A percentile compares a stretch with the other conserved stretches of the same genome.
Conservation (phyloP, 2,797 vertebrate genomes). For the Poeciliopsis paucimaculata region DNA sequence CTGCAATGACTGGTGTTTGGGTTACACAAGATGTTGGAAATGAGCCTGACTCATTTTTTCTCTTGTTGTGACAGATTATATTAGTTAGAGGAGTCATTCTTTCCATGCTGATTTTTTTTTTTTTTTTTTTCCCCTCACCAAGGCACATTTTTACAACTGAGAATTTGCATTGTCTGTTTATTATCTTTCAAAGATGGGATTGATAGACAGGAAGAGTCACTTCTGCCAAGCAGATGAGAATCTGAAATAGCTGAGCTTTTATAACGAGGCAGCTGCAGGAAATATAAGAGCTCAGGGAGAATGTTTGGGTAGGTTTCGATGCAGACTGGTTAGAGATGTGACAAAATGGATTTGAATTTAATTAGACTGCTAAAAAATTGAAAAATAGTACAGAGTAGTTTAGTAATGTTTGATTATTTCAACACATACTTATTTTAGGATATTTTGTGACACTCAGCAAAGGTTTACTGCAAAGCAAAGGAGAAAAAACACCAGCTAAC, state of each 20-base stretch:
- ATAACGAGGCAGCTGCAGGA: slow-evolving; percentile 77
- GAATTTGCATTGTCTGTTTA: slow-evolving; percentile 63
- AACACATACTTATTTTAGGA: slow-evolving; percentile 17
- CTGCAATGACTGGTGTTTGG: slow-evolving; percentile 23
- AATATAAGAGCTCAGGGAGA: slow-evolving; percentile 63
- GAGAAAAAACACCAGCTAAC: slow-evolving; percentile 35
- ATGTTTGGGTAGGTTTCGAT: slow-evolving; percentile 46
- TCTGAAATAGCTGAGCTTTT: slow-evolving; percentile 68
- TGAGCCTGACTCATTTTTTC: slow-evolving; percentile 52
- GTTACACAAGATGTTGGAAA: slow-evolving; percentile 37
- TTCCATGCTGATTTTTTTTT: slow-evolving; percentile 29
- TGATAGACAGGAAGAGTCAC: slow-evolving; percentile 64
- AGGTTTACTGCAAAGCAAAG: slow-evolving; percentile 30
- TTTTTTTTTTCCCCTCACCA: slow-evolving; percentile 24
- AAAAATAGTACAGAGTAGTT: slow-evolving; percentile 6
- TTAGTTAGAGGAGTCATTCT: slow-evolving; percentile 39
- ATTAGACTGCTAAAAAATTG: slow-evolving; percentile 19
- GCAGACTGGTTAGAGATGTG: slow-evolving; percentile 33
- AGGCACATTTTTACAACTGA: slow-evolving; percentile 57
- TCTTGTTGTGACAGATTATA: slow-evolving; percentile 52
- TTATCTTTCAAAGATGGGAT: slow-evolving; percentile 61
- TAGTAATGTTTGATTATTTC: slow-evolving; percentile 23
- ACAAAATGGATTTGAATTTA: slow-evolving; percentile 51
- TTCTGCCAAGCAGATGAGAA: slow-evolving; percentile 75
- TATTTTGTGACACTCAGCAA: slow-evolving; percentile 30